Base-by-base conservation (phyloP, 2,797 vertebrate genomes). In the Calcarius lapponicus region DNA sequence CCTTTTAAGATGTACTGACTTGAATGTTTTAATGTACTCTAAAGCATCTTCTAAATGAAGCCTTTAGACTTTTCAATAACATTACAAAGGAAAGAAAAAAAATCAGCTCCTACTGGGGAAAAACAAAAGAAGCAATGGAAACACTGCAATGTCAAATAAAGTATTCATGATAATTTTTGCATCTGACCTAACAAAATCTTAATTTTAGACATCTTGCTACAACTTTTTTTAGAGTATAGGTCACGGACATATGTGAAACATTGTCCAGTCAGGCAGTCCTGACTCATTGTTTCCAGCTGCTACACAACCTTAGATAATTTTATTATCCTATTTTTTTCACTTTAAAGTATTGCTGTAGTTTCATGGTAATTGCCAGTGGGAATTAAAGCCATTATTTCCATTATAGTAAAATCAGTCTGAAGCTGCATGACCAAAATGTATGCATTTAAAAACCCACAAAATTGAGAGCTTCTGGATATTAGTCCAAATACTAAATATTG, bases 281-380 rank as follows among this genome's bases (percentile, higher is more conserved):
- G 69, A 90, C 29, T 90, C 87, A 72, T 57, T 74, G 42, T 80
- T 95, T 93, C 69, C 76, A 91, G 36, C 25, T 57, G 56, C n/a
- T 34, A 14, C 36, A 38, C 25, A 60, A 38, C 25, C 36, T 28
- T 60, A 13, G 36, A 36, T 60, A 38, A 80, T 91, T 71, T 67
- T 67, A 80, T 76, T 87, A 70, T 67, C 61, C 64, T 80, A 22
- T 22, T 70, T 91, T 69, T 95, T 89, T 84, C 31, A 29, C 50
- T 90, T 80, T 38, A 83, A 93, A 91, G 29, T 71, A 75, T 91
- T 93, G 81, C 82, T 93, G 48, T 67, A 94, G 71, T 90, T 95
- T 71, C 57, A 10, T 62, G 28, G 53, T 67, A 61, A 67, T 58
- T 80, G 38, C 61, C 4, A 0, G 18, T 72, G 66, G 65, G 80